Evolutionary conservation across 2,888 invertebrate genomes (phyloP).

Genomic region (Antitype chi): DNA sequence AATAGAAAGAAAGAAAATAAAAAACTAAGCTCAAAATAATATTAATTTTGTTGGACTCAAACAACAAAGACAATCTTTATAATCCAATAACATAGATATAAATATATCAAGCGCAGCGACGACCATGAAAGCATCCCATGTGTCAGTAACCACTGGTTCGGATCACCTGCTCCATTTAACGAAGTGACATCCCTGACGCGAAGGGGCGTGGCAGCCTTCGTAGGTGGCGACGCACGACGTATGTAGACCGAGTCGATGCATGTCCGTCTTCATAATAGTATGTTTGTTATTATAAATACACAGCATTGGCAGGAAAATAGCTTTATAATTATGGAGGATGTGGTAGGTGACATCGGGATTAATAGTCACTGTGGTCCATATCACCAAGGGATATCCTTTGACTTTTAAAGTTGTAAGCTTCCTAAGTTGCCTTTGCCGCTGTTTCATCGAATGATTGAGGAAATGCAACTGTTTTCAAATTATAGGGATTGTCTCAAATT

Average conservation of each 20-base stretch:
- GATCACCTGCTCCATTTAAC: constrained; percentile 37
- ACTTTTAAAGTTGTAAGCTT: not conserved
- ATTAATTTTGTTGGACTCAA: not conserved
- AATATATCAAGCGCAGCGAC: not conserved
- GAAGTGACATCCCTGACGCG: constrained; percentile 56
- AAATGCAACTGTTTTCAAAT: not conserved
- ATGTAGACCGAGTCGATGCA: constrained; percentile 58
- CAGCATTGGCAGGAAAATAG: constrained; percentile 4
- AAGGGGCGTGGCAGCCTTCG: constrained; percentile 59
- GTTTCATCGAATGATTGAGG: not conserved
- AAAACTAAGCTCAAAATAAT: not conserved
- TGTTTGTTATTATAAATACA: constrained; percentile 55
- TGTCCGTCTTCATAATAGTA: constrained; percentile 57
- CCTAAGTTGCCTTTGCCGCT: not conserved
- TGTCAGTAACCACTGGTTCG: constrained; percentile 2
- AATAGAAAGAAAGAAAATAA: not conserved
- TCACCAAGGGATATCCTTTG: not conserved
- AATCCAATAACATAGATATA: not conserved
- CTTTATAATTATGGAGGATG: constrained; percentile 15
- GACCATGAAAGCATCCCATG: constrained; percentile 14
- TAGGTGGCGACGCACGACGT: constrained; percentile 63
- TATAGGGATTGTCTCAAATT: not conserved
- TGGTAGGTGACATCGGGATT: constrained; percentile 15
- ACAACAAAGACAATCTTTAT: not conserved
- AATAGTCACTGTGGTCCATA: not conserved